Conservation (phyloP, 37 sponge, comb jelly and placozoan species). For the Amphimedon queenslandica region DNA sequence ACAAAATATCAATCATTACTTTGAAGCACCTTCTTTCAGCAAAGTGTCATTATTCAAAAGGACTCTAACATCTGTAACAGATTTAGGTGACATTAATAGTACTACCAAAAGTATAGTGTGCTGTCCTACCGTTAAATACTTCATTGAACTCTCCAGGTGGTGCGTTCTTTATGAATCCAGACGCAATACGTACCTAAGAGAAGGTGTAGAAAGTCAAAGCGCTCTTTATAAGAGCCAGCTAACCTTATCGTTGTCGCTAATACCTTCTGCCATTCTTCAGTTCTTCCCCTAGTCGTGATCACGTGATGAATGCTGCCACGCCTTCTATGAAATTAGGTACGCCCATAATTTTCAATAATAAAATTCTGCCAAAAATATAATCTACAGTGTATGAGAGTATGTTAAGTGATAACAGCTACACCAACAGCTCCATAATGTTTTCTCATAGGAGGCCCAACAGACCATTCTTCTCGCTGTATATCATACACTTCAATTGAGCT, state of each 20-base stretch:
- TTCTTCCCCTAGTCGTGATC: neutral
- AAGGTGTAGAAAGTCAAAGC: too few relatives aligned
- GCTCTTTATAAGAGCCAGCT: too few relatives aligned
- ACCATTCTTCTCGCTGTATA: slow-evolving; percentile 34
- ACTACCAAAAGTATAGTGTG: too few relatives aligned
- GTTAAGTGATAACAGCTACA: slow-evolving; percentile 33
- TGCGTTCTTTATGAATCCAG: slow-evolving; percentile 83
- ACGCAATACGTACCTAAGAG: slow-evolving; percentile 82
- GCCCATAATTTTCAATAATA: too few relatives aligned
- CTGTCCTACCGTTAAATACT: slow-evolving; percentile 92
- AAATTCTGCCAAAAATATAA: too few relatives aligned
- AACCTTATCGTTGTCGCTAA: neutral
- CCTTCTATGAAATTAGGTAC: too few relatives aligned
- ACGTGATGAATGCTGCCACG: too few relatives aligned
- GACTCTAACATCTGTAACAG: slow-evolving; percentile 79
- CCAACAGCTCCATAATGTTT: slow-evolving; percentile 58
- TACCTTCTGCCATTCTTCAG: neutral
- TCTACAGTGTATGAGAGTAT: neutral
- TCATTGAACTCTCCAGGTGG: slow-evolving; percentile 98
- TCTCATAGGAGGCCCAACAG: slow-evolving; percentile 32
- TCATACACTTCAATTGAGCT: slow-evolving; percentile 53
- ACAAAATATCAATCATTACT: slow-evolving; percentile 18
- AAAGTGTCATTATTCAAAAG: slow-evolving; percentile 86
- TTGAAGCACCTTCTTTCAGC: slow-evolving; percentile 76
- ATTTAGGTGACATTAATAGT: too few relatives aligned